Conservation (phyloP, 2,797 vertebrate genomes). For the Anableps anableps region DNA sequence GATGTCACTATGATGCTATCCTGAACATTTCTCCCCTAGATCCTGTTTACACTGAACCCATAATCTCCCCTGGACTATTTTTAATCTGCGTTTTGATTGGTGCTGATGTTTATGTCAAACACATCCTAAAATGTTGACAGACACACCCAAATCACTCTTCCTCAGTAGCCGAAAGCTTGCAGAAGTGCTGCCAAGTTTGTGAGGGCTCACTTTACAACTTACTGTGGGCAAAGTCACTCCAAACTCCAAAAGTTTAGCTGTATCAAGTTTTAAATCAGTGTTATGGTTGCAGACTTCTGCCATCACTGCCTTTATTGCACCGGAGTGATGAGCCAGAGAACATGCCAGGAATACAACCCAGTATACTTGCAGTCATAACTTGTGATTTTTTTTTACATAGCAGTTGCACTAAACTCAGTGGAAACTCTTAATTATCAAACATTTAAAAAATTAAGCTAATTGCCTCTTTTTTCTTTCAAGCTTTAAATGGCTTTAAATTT, state of each 20-base stretch:
- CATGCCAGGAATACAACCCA: background rate
- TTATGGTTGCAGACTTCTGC: background rate
- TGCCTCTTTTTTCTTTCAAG: background rate
- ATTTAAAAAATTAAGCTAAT: background rate
- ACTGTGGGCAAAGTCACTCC: background rate
- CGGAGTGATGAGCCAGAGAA: background rate
- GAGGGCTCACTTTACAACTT: background rate
- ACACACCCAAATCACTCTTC: background rate
- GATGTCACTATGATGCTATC: background rate
- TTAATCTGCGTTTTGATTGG: background rate
- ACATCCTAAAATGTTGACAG: background rate
- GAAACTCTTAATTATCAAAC: background rate
- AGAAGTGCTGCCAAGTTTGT: background rate
- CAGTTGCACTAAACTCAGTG: background rate
- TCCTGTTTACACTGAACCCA: background rate
- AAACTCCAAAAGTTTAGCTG: background rate
- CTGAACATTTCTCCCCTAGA: background rate
- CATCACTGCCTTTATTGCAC: background rate
- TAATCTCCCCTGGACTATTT: constrained; percentile 1
- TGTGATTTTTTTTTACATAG: background rate
- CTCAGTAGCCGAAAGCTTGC: background rate
- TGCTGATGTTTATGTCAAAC: background rate
- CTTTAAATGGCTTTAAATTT: background rate
- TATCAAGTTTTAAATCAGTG: background rate
- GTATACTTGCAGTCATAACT: background rate